Conservation (phyloP, 1,140 invertebrate genomes). For the Brachionus rotundiformis region DNA sequence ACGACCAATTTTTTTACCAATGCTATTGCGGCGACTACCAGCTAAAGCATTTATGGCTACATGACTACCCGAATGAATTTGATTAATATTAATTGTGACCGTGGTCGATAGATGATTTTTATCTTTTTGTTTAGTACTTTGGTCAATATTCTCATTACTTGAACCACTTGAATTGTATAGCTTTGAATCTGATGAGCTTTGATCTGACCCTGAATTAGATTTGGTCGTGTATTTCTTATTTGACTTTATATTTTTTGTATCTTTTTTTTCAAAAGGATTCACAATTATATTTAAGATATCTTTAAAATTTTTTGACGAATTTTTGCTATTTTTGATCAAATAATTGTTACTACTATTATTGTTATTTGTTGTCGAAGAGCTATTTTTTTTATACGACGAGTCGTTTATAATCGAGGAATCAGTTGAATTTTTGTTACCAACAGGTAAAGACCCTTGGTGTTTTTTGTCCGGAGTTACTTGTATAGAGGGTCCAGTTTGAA, state of each 20-base stretch:
- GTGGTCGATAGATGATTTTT: not conserved
- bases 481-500: not conserved
- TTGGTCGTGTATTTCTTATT: not conserved
- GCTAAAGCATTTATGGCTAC: conserved; percentile 1
- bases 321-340: not conserved
- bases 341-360: conserved; percentile 27
- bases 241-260: not conserved
- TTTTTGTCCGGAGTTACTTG: not conserved
- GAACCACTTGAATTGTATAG: not conserved
- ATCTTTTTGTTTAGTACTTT: not conserved
- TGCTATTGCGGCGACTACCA: not conserved
- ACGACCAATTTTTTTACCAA: conserved; percentile 26
- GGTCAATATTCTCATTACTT: not conserved
- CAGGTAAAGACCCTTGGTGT: not conserved
- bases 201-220: not conserved
- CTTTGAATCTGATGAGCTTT: not conserved
- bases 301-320: not conserved
- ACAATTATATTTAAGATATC: conserved; percentile 1
- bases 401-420: not conserved
- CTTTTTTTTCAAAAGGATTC: conserved; percentile 20
- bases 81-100: not conserved
- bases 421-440: conserved; percentile 13
- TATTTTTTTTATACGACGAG: not conserved
- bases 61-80: not conserved
- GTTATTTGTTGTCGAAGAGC: not conserved